Conservation (phyloP, 2,797 vertebrate species). For the Enteromius viviparus region DNA sequence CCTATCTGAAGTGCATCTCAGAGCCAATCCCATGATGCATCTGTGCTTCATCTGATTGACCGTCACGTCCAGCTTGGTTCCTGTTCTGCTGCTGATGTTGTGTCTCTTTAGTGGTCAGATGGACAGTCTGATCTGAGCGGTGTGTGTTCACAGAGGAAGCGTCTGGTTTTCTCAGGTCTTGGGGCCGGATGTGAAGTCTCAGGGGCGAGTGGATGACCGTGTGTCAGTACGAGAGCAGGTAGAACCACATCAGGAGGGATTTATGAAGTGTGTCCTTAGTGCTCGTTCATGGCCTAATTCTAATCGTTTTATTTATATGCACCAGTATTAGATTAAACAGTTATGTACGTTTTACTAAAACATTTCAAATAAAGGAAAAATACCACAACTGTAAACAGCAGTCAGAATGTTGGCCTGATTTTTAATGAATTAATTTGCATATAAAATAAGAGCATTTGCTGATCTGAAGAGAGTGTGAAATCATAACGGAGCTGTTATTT, state of each 20-base stretch:
- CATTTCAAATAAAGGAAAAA: too few relatives aligned
- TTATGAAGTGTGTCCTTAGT: background rate
- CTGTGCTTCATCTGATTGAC: background rate
- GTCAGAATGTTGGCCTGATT: background rate
- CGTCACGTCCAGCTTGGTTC: background rate
- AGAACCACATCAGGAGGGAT: background rate
- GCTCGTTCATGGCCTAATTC: background rate
- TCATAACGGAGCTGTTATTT: too few relatives aligned
- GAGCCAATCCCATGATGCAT: background rate
- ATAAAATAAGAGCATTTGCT: too few relatives aligned
- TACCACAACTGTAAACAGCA: background rate
- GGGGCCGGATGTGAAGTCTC: background rate
- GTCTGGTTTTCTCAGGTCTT: background rate
- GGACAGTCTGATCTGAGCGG: background rate
- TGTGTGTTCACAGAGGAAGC: background rate
- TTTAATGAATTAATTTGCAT: background rate
- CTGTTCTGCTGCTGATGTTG: background rate
- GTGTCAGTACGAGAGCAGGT: background rate
- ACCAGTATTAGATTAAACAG: background rate
- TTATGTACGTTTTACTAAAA: background rate
- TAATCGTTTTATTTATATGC: background rate
- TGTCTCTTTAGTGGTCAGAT: background rate
- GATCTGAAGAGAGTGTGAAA: too few relatives aligned
- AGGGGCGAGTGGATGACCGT: background rate
- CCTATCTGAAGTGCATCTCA: background rate